Evolutionary conservation across 2,888 invertebrate species (phyloP).

Genomic region (Drosophila trichaetosa): DNA sequence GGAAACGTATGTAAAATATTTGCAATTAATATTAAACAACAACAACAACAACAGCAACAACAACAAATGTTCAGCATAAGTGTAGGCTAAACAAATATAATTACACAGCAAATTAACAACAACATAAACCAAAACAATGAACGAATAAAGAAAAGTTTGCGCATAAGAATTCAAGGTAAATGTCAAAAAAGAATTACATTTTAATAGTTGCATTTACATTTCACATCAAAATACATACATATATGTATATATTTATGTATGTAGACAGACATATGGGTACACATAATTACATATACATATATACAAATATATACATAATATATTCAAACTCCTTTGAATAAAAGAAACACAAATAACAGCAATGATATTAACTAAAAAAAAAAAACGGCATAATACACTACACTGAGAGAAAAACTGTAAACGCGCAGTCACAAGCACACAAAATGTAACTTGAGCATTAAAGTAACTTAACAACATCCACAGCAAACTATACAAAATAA

Average conservation of each 20-base stretch:
- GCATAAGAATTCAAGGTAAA: conserved; percentile 69
- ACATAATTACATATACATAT: conserved; percentile 33
- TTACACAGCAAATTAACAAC: conserved; percentile 62
- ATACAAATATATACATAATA: conserved; percentile 44
- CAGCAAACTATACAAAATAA: conserved; percentile 37
- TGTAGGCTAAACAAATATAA: conserved; percentile 61
- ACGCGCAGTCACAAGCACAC: conserved; percentile 52
- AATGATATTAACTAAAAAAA: conserved; percentile 56
- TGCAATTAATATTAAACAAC: conserved; percentile 60
- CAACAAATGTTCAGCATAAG: conserved; percentile 51
- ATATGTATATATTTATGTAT: conserved; percentile 37
- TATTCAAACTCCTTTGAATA: conserved; percentile 68
- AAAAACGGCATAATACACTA: conserved; percentile 35
- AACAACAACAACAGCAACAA: conserved; percentile 25
- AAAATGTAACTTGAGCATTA: conserved; percentile 46
- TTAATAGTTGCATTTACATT: conserved; percentile 74
- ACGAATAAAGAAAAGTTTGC: conserved; percentile 40
- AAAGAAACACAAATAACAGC: conserved; percentile 32
- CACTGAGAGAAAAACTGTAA: conserved; percentile 53
- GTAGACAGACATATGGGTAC: conserved; percentile 39
- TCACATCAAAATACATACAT: conserved; percentile 58
- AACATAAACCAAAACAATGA: conserved; percentile 16
- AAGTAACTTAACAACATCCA: conserved; percentile 44
- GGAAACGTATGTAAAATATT: conserved; percentile 73
- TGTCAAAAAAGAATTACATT: conserved; percentile 58